phyloP scores from a whole-genome alignment of 2,797 vertebrate genomes.

The Cossypha dichroa region DNA sequence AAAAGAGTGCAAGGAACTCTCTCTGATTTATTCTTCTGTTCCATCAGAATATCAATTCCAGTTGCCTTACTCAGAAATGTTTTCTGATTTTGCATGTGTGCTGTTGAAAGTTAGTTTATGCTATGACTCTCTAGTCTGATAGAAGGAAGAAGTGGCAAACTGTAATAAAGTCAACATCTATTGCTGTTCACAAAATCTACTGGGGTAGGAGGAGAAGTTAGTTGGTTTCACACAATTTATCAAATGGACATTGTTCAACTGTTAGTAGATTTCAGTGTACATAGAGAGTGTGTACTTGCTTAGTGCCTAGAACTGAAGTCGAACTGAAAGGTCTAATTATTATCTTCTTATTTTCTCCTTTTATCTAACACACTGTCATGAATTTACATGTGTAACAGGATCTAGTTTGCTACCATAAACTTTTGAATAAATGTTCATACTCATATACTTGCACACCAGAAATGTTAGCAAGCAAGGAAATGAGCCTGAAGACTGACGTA shows the following conservation, averaged over 20 bases:
- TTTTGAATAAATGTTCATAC: neutral
- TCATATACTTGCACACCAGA: neutral
- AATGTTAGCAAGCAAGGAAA: neutral
- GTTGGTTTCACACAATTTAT: neutral
- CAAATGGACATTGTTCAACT: neutral
- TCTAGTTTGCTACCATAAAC: neutral
- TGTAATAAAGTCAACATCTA: neutral
- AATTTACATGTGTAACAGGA: neutral
- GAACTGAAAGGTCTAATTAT: neutral
- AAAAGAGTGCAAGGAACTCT: neutral
- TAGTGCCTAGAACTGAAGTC: neutral
- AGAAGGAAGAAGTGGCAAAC: neutral
- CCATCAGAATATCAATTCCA: neutral
- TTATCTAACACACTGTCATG: neutral
- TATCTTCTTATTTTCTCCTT: neutral
- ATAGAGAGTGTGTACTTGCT: neutral
- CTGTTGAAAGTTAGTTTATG: neutral
- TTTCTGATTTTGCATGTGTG: neutral
- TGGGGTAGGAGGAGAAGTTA: neutral
- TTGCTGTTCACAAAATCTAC: neutral
- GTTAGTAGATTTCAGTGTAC: neutral
- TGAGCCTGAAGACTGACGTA: neutral
- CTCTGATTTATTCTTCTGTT: neutral
- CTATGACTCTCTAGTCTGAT: neutral
- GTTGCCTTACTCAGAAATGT: neutral